Conservation (phyloP, 2,113 vertebrate species). For the Danio rerio region DNA sequence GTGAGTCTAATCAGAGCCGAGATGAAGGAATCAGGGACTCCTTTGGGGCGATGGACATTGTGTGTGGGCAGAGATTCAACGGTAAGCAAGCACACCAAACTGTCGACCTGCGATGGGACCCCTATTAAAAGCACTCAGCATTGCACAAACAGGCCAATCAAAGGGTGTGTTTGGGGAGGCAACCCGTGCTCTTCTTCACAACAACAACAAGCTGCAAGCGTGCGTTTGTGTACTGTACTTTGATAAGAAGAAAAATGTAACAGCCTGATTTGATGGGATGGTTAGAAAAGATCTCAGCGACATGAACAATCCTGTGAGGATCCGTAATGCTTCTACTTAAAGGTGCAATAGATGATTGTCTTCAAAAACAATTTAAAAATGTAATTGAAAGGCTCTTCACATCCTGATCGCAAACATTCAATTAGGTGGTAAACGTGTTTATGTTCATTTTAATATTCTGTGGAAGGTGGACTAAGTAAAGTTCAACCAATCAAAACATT, state of each 20-base stretch:
- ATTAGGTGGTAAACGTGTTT: too few species aligned
- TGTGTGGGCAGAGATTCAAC: conserved; percentile 58
- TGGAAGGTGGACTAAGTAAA: too few species aligned
- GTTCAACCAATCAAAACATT: too few species aligned
- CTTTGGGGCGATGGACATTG: conserved; percentile 55
- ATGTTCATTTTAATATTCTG: too few species aligned
- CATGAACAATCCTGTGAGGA: conserved; percentile 9
- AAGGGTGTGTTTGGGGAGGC: conserved; percentile 58
- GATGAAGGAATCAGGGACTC: conserved; percentile 61
- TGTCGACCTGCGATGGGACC: conserved; percentile 56
- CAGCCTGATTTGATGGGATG: conserved; percentile 68
- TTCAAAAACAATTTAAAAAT: too few species aligned
- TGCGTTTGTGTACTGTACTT: conserved; percentile 27
- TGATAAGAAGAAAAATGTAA: conserved; percentile 25
- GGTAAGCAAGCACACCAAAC: conserved; percentile 54
- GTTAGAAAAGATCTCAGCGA: conserved; percentile 67
- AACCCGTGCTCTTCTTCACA: conserved; percentile 33
- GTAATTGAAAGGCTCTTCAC: too few species aligned
- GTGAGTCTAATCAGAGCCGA: conserved; percentile 41
- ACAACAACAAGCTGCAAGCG: conserved; percentile 16
- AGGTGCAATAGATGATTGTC: not conserved
- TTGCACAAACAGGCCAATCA: conserved; percentile 63
- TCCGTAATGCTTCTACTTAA: conserved; percentile 27
- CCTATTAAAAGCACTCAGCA: conserved; percentile 63
- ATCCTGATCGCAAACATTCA: too few species aligned